These are phyloP conservation scores for Thermophis baileyi DNA, from an alignment of 2,113 vertebrate species.

Conservation along the genomic window DNA sequence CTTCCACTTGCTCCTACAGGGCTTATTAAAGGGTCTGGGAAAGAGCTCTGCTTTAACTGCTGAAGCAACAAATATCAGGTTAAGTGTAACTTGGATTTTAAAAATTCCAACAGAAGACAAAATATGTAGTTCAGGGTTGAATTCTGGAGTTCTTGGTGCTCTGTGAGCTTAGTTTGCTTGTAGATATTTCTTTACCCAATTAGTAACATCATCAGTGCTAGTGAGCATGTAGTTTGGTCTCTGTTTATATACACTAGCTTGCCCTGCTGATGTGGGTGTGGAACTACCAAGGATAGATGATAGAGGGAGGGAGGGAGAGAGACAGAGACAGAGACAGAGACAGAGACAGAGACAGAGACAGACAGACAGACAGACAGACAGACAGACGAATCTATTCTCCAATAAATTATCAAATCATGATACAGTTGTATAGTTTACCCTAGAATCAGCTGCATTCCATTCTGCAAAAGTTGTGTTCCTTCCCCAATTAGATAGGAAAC, in stretches of 20 bases:
- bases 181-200: neutral
- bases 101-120: neutral
- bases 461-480: neutral
- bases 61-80: neutral
- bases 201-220: neutral
- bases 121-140: neutral
- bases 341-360: too few species aligned
- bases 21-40: neutral
- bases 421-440: neutral
- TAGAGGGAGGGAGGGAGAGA: too few species aligned
- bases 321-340: too few species aligned
- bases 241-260: neutral
- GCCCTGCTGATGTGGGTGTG: neutral
- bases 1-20: neutral
- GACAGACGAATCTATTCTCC: neutral
- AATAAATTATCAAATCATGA: neutral
- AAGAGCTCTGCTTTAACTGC: neutral
- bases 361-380: neutral
- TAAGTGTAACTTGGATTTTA: neutral
- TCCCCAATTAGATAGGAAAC: conserved; percentile 8
- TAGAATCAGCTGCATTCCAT: neutral
- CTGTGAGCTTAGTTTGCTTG: neutral
- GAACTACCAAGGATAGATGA: neutral
- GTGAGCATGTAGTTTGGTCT: neutral
- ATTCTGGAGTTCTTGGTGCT: neutral